phyloP scores from a whole-genome alignment of 2,888 invertebrate species.

The Drosophila ustulata region DNA sequence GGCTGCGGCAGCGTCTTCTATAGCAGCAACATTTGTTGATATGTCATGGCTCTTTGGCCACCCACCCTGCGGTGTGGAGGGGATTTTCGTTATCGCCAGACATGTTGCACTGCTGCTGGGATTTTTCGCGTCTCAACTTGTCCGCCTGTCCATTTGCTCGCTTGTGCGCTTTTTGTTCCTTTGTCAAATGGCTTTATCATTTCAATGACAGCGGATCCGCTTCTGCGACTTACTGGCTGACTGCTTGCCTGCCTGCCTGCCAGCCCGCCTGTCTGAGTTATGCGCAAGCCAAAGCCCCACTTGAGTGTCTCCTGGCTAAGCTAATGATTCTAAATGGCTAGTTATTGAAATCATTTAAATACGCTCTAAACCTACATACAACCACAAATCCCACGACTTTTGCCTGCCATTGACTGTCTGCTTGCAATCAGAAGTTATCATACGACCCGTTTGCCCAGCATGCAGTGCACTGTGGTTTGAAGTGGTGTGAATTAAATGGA shows the following conservation, averaged over 20 bases:
- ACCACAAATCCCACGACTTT: conserved; percentile 41
- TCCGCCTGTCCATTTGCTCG: conserved; percentile 20
- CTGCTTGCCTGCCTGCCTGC: conserved; percentile 1
- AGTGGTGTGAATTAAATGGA: neutral
- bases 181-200: conserved; percentile 70
- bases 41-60: conserved; percentile 23
- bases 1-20: conserved; percentile 38
- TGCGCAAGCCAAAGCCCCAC: conserved; percentile 32
- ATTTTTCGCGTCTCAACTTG: conserved; percentile 51
- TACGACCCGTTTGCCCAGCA: neutral
- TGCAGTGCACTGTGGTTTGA: neutral
- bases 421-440: conserved; percentile 9
- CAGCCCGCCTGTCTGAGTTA: conserved; percentile 25
- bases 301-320: conserved; percentile 47
- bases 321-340: conserved; percentile 58
- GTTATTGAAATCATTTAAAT: conserved; percentile 65
- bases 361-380: conserved; percentile 23
- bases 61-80: neutral
- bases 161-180: conserved; percentile 54
- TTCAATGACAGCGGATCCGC: conserved; percentile 63
- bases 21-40: conserved; percentile 56
- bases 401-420: conserved; percentile 13
- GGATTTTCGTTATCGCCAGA: conserved; percentile 46
- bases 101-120: conserved; percentile 35
- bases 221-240: conserved; percentile 35